A percentile compares a stretch with the other conserved stretches of the same genome.
These are phyloP conservation scores for Drosophila mercatorum DNA, from an alignment of 2,888 invertebrate genomes.

Conservation along the genomic window DNA sequence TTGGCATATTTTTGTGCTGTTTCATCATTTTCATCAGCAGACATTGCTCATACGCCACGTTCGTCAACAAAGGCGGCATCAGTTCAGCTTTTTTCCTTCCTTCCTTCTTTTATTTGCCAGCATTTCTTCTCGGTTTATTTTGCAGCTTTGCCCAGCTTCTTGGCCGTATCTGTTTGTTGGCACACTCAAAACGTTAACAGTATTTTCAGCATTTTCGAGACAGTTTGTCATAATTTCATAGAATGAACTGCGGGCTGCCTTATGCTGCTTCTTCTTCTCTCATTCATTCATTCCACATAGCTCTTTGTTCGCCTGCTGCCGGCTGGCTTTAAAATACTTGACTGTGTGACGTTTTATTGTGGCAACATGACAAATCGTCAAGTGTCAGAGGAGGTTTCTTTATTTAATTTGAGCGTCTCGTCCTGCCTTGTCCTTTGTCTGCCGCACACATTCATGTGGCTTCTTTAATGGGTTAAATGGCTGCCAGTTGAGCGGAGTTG, in stretches of 20 bases:
- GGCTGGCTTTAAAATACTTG: constrained; percentile 28
- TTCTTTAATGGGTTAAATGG: constrained; percentile 69
- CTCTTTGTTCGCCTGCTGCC: constrained; percentile 43
- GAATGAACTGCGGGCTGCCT: constrained; percentile 51
- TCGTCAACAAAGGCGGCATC: constrained; percentile 67
- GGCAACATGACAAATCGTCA: constrained; percentile 81
- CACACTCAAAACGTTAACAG: constrained; percentile 71
- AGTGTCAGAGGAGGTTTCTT: constrained; percentile 67
- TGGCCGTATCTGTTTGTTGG: constrained; percentile 44
- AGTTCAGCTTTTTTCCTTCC: constrained; percentile 24
- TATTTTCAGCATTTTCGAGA: constrained; percentile 81
- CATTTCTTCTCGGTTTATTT: constrained; percentile 32
- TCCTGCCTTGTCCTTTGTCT: constrained; percentile 17
- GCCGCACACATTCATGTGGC: constrained; percentile 13
- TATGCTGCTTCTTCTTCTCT: constrained; percentile 9
- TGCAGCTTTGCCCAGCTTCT: constrained; percentile 40
- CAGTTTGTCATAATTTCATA: constrained; percentile 80
- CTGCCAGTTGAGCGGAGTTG: constrained; percentile 28
- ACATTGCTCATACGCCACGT: constrained; percentile 77
- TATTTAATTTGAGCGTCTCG: constrained; percentile 68
- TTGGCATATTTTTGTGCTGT: constrained; percentile 77
- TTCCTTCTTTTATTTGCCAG: constrained; percentile 23
- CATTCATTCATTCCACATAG: constrained; percentile 17
- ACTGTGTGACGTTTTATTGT: constrained; percentile 69
- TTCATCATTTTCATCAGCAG: constrained; percentile 80